Conservation (phyloP, 2,113 vertebrate species). For the Menura novaehollandiae region DNA sequence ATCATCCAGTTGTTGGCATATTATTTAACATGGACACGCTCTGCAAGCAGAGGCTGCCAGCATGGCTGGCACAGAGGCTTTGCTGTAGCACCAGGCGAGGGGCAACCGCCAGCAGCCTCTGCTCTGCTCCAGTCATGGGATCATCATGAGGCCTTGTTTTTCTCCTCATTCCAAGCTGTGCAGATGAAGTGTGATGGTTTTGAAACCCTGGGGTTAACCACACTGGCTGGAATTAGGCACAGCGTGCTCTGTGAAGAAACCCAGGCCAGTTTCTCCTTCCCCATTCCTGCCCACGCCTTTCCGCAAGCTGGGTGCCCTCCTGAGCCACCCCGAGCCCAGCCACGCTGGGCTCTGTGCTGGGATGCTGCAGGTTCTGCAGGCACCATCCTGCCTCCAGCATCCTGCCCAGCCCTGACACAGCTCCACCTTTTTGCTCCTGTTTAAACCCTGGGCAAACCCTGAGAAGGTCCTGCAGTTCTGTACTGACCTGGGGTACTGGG, state of each 20-base stretch:
- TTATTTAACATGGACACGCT: not conserved
- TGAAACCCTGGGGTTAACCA: slow-evolving; percentile 12
- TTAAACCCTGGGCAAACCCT: not conserved
- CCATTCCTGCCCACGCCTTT: not conserved
- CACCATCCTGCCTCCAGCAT: not conserved
- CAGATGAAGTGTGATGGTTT: not conserved
- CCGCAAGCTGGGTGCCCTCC: not conserved
- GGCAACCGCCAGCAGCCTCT: not conserved
- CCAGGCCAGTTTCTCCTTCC: not conserved
- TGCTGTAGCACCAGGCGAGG: not conserved
- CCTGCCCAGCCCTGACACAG: not conserved
- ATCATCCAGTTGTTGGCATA: not conserved
- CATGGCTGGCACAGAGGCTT: not conserved
- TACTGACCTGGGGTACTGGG: not conserved
- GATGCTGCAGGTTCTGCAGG: not conserved
- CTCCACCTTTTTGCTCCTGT: not conserved
- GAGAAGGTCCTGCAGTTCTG: not conserved
- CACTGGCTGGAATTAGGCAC: not conserved
- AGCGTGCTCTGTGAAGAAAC: not conserved
- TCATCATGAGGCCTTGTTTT: not conserved
- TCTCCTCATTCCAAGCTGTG: not conserved
- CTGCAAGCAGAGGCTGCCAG: not conserved
- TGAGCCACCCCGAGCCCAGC: not conserved
- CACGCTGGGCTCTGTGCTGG: not conserved
- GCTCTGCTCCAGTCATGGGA: not conserved